These are phyloP conservation scores for Lasioglossum villosulum DNA, from an alignment of 2,888 invertebrate species.

Conservation along the genomic window DNA sequence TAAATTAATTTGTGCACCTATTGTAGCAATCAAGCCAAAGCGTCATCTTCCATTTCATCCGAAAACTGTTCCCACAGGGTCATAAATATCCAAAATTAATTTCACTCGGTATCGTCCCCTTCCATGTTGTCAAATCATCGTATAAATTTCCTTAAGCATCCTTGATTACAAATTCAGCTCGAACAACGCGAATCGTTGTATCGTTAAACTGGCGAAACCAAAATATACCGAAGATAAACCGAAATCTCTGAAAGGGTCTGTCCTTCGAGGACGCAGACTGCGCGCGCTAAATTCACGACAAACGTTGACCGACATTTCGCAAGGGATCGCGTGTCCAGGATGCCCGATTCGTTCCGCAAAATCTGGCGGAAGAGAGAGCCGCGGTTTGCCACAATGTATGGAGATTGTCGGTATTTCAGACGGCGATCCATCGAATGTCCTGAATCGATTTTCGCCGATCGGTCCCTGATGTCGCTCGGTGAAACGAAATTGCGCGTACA, in stretches of 20 bases:
- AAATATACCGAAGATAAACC: background rate
- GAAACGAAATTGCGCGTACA: conserved; percentile 42
- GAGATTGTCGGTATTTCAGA: conserved; percentile 43
- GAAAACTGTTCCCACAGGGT: background rate
- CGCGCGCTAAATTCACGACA: conserved; percentile 8
- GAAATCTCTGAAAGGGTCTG: conserved; percentile 17
- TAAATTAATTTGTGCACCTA: background rate
- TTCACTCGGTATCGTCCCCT: background rate
- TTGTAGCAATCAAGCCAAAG: background rate
- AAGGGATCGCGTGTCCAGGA: conserved; percentile 55
- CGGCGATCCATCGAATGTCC: conserved; percentile 33
- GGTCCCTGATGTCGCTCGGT: conserved; percentile 6
- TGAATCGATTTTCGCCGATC: conserved; percentile 38
- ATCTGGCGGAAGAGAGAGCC: conserved; percentile 52
- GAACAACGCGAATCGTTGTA: background rate
- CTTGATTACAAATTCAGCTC: background rate
- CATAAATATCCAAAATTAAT: background rate
- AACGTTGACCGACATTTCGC: conserved; percentile 54
- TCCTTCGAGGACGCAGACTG: conserved; percentile 7
- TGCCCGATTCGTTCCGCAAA: conserved; percentile 36
- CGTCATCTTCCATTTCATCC: background rate
- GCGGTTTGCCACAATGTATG: conserved; percentile 43
- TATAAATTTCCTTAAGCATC: background rate
- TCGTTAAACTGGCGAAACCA: background rate
- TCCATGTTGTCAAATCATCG: background rate